A percentile compares a stretch with the other conserved stretches of the same genome.
Conservation (phyloP, 2,113 vertebrate genomes). For the Anoura caudifer region DNA sequence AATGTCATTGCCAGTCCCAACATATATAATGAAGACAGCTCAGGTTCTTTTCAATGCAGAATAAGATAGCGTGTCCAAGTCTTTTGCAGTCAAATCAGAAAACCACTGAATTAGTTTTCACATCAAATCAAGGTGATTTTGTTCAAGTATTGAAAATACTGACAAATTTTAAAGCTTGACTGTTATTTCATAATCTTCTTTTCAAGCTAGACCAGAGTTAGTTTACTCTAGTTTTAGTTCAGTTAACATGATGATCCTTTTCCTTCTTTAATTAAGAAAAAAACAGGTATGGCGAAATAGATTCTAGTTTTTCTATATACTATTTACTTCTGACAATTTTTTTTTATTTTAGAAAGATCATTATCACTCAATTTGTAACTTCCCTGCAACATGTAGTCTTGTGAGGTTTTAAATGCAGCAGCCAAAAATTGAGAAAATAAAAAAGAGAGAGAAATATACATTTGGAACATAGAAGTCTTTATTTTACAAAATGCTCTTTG, state of each 20-base stretch:
- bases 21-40: slow-evolving; percentile 34
- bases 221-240: slow-evolving; percentile 71
- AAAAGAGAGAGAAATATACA: slow-evolving; percentile 77
- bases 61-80: slow-evolving; percentile 30
- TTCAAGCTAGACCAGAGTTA: slow-evolving; percentile 48
- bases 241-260: slow-evolving; percentile 68
- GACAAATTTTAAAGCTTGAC: slow-evolving; percentile 73
- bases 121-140: slow-evolving; percentile 52
- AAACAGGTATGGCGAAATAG: neutral
- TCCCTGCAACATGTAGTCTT: slow-evolving; percentile 80
- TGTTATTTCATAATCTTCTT: slow-evolving; percentile 53
- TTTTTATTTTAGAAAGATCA: slow-evolving; percentile 64
- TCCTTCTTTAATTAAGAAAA: slow-evolving; percentile 42
- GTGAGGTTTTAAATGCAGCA: slow-evolving; percentile 84
- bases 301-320: slow-evolving; percentile 59
- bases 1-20: slow-evolving; percentile 12
- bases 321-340: slow-evolving; percentile 70
- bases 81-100: slow-evolving; percentile 48
- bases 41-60: slow-evolving; percentile 50
- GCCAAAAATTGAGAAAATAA: slow-evolving; percentile 78
- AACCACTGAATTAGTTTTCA: slow-evolving; percentile 41
- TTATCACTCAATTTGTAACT: slow-evolving; percentile 70
- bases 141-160: slow-evolving; percentile 77
- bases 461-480: slow-evolving; percentile 80
- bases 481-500: slow-evolving; percentile 84